phyloP scores from a whole-genome alignment of 2,113 vertebrate genomes.

The Orcinus orca region DNA sequence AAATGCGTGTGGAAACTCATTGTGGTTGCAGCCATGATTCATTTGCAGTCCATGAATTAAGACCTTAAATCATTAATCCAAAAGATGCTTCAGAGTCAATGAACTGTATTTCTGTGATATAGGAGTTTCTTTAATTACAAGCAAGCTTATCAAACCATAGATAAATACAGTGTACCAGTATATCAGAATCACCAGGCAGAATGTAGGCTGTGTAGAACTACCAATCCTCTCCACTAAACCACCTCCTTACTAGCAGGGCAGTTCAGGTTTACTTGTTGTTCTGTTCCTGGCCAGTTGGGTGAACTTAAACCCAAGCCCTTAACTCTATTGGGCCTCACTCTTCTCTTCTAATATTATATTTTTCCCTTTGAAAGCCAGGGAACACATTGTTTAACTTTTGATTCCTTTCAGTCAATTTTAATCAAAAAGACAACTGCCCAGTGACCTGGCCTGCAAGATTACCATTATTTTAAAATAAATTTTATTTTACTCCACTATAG shows the following conservation, averaged over 20 bases:
- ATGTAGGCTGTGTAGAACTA: background rate
- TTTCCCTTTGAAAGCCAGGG: background rate
- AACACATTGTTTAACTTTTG: conserved; percentile 32
- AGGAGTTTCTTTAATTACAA: background rate
- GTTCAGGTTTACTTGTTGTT: background rate
- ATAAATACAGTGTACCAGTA: background rate
- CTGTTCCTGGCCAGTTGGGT: background rate
- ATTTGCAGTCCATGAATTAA: conserved; percentile 24
- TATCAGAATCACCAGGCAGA: background rate
- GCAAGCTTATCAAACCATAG: background rate
- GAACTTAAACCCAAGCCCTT: background rate
- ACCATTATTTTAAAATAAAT: conserved; percentile 19
- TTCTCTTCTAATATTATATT: conserved; percentile 28
- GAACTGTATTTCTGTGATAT: conserved; percentile 6
- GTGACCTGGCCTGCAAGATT: background rate
- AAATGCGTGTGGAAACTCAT: background rate
- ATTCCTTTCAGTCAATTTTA: background rate
- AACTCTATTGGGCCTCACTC: background rate
- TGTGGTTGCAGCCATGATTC: background rate
- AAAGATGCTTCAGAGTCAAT: conserved; percentile 29
- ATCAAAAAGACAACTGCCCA: background rate
- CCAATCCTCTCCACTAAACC: background rate
- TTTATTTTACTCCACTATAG: background rate
- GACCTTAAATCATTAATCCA: conserved; percentile 22
- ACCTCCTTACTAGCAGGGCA: background rate